Conservation (phyloP, 2,888 invertebrate species). For the Cheiracanthium punctorium region DNA sequence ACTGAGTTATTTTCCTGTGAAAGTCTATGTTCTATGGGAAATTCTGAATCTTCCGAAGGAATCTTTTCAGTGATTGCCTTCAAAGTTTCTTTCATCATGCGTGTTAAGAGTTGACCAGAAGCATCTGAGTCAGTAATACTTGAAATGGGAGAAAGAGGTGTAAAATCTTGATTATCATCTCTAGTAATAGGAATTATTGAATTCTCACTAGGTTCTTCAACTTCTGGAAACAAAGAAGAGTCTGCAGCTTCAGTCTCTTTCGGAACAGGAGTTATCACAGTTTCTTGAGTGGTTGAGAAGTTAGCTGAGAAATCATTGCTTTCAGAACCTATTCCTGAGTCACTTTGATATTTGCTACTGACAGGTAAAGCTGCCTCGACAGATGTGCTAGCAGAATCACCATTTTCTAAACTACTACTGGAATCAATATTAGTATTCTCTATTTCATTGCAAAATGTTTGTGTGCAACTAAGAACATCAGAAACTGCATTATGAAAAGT, state of each 20-base stretch:
- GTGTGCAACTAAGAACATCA: constrained; percentile 9
- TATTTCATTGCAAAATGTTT: constrained; percentile 11
- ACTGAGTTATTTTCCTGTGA: background rate
- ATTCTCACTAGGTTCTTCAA: constrained; percentile 31
- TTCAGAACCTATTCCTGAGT: constrained; percentile 58
- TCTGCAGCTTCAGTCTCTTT: background rate
- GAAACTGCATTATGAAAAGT: background rate
- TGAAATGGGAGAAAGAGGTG: background rate
- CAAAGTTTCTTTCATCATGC: constrained; percentile 51
- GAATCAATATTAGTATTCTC: constrained; percentile 40
- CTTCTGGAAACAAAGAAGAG: constrained; percentile 13
- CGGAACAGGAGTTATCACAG: constrained; percentile 53
- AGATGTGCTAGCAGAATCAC: constrained; percentile 15
- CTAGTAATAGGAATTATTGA: background rate
- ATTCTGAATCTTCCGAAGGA: constrained; percentile 22
- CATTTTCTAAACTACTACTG: constrained; percentile 48
- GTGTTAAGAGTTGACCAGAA: constrained; percentile 9
- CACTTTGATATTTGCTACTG: constrained; percentile 48
- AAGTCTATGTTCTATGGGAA: background rate
- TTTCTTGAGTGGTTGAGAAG: constrained; percentile 9
- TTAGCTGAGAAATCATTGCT: constrained; percentile 44
- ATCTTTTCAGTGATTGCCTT: constrained; percentile 52
- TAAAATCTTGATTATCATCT: constrained; percentile 19
- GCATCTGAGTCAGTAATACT: background rate
- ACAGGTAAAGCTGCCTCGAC: constrained; percentile 6